Evolutionary conservation across 1,140 invertebrate species (phyloP).

Genomic region (Zaprionus gabonicus): DNA sequence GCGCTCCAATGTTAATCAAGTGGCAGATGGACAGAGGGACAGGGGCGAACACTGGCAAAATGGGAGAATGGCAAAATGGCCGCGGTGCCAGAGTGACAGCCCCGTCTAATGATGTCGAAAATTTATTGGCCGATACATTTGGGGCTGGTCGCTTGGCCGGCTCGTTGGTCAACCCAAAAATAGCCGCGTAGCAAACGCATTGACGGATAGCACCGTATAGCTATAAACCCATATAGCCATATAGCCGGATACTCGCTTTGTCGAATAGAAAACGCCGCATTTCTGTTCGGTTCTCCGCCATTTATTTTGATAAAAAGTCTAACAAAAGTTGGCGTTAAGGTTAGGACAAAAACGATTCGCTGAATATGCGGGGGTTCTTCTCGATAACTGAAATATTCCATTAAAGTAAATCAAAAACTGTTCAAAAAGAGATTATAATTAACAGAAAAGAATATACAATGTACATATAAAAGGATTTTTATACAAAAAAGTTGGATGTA

Average conservation of each 20-base stretch:
- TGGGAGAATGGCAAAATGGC: conserved; percentile 44
- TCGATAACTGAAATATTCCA: neutral
- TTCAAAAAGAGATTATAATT: neutral
- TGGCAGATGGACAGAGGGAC: neutral
- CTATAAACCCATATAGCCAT: neutral
- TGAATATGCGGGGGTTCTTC: neutral
- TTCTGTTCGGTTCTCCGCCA: conserved; percentile 62
- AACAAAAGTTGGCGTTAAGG: conserved; percentile 80
- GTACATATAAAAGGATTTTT: no score
- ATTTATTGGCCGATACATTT: conserved; percentile 79
- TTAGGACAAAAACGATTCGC: conserved; percentile 22
- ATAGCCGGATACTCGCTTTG: neutral
- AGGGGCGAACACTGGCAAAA: conserved; percentile 15
- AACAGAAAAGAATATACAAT: no score
- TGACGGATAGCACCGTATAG: no score
- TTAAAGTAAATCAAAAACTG: neutral
- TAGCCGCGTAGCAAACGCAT: conserved; percentile 27
- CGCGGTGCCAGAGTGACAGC: conserved; percentile 16
- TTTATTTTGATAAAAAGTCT: conserved; percentile 80
- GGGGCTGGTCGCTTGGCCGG: conserved; percentile 57
- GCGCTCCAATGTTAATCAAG: conserved; percentile 24
- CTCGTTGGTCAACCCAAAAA: conserved; percentile 75
- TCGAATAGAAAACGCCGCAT: conserved; percentile 42
- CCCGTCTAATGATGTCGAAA: conserved; percentile 69
- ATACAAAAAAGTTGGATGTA: neutral